phyloP scores from a whole-genome alignment of 1,140 invertebrate species.

The Papilio glaucus region DNA sequence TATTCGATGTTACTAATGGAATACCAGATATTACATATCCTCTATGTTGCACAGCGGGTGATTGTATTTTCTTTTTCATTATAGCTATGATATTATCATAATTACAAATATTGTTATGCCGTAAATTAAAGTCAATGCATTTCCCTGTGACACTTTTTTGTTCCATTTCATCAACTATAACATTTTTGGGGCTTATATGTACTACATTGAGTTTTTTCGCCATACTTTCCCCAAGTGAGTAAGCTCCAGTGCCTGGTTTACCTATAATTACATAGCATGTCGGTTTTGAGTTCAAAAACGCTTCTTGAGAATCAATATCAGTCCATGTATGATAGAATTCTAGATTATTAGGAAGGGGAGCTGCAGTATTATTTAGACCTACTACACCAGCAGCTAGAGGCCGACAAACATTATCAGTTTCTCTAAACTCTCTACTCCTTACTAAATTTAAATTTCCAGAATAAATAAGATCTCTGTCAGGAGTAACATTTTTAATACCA shows the following conservation, averaged over 20 bases:
- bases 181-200: slow-evolving; percentile 83
- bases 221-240: slow-evolving; percentile 80
- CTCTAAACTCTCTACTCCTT: slow-evolving; percentile 36
- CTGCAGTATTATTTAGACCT: slow-evolving; percentile 66
- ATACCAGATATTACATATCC: slow-evolving; percentile 85
- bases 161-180: slow-evolving; percentile 83
- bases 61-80: slow-evolving; percentile 78
- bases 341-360: slow-evolving; percentile 53
- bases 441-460: slow-evolving; percentile 53
- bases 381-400: slow-evolving; percentile 62
- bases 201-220: slow-evolving; percentile 83
- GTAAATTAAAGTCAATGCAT: slow-evolving; percentile 83
- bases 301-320: slow-evolving; percentile 77
- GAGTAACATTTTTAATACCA: slow-evolving; percentile 40
- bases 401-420: slow-evolving; percentile 33
- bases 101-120: slow-evolving; percentile 75
- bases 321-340: slow-evolving; percentile 61
- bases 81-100: slow-evolving; percentile 78
- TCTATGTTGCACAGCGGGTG: slow-evolving; percentile 80
- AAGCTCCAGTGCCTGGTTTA: slow-evolving; percentile 83
- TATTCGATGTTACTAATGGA: slow-evolving; percentile 81
- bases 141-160: slow-evolving; percentile 77
- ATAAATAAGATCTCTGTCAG: slow-evolving; percentile 53
- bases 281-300: slow-evolving; percentile 79
- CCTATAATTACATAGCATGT: slow-evolving; percentile 84